phyloP scores from a whole-genome alignment of 1,140 invertebrate species.

The Hylyphantes graminicola region DNA sequence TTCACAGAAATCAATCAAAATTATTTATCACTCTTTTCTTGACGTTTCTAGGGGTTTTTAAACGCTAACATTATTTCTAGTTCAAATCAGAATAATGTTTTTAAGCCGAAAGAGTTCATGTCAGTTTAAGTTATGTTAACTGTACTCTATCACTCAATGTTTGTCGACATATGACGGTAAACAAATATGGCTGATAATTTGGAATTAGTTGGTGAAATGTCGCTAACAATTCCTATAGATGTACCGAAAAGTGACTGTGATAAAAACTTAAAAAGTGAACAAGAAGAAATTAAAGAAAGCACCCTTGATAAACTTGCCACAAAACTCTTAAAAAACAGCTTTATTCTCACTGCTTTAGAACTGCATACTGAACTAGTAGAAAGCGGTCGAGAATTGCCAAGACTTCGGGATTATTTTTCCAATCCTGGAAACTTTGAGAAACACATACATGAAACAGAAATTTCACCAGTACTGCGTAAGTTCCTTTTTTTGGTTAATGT shows the following conservation, averaged over 20 bases:
- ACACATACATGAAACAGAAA: constrained; percentile 66
- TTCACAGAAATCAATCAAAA: too few relatives aligned
- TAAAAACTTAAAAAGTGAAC: constrained; percentile 14
- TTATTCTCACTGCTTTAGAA: constrained; percentile 85
- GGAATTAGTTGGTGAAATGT: constrained; percentile 45
- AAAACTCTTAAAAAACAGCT: constrained; percentile 81
- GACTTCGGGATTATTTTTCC: constrained; percentile 86
- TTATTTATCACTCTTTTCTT: too few relatives aligned
- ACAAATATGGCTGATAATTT: constrained; percentile 51
- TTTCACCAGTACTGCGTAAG: constrained; percentile 62
- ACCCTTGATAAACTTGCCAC: constrained; percentile 75
- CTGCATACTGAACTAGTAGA: constrained; percentile 87
- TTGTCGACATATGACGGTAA: constrained; percentile 28
- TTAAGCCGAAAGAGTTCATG: too few relatives aligned
- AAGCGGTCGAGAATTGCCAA: constrained; percentile 80
- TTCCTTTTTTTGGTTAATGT: too few relatives aligned
- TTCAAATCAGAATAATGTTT: too few relatives aligned
- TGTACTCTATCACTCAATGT: constrained; percentile 24
- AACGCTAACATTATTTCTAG: too few relatives aligned
- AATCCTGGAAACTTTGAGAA: constrained; percentile 90
- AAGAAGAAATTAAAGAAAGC: constrained; percentile 47
- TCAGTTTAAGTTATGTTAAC: background rate
- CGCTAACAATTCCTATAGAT: too few relatives aligned
- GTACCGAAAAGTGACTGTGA: constrained; percentile 5
- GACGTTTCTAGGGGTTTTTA: too few relatives aligned